phyloP scores from a whole-genome alignment of 2,113 vertebrate species.

The Puma concolor region DNA sequence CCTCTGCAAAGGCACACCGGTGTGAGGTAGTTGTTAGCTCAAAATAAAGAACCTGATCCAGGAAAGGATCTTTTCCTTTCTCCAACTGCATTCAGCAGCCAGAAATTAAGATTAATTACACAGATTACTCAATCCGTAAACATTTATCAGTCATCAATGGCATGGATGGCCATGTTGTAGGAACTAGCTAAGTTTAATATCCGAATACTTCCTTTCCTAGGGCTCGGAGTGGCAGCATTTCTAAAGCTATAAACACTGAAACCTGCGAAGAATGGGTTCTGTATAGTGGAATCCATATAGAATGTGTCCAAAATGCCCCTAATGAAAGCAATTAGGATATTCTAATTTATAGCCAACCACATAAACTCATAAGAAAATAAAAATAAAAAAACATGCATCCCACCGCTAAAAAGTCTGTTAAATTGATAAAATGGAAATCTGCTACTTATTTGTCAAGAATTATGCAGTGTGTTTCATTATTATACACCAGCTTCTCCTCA shows the following conservation, averaged over 20 bases:
- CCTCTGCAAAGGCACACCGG: neutral
- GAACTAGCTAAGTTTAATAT: neutral
- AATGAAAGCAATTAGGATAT: neutral
- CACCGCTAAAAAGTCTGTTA: neutral
- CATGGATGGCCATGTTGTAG: neutral
- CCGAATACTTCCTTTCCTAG: neutral
- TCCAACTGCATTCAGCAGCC: neutral
- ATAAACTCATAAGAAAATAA: neutral
- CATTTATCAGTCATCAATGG: neutral
- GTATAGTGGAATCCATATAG: neutral
- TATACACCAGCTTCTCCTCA: neutral
- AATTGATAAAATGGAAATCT: slow-evolving; percentile 46
- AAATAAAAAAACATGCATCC: neutral
- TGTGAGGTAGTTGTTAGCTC: neutral
- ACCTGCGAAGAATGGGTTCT: neutral
- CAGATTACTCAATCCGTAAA: neutral
- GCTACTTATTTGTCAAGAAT: slow-evolving; percentile 30
- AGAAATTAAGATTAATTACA: neutral
- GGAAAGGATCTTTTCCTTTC: neutral
- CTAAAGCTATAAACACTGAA: neutral
- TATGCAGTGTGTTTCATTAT: slow-evolving; percentile 46
- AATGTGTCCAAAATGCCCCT: neutral
- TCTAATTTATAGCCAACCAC: neutral
- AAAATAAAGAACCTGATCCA: neutral
- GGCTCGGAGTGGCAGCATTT: neutral